Evolutionary conservation across 2,888 invertebrate species (phyloP), one percentile per base, ranked within the genome.

Genomic region (Teleiodes luculella): DNA sequence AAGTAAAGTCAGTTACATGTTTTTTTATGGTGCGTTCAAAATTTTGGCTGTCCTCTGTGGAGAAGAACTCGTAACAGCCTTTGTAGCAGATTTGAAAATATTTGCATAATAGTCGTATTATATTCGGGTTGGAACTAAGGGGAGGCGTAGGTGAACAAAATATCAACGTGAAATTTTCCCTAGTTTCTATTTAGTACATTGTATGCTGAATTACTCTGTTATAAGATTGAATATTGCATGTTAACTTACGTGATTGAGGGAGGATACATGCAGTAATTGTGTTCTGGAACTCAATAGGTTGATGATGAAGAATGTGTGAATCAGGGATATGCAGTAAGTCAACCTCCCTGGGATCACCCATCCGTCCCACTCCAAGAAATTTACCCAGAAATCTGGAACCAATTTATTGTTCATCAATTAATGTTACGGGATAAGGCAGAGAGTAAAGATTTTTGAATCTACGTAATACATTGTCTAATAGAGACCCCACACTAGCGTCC

Each of bases 181-280:
- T n/a, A n/a, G 33, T 4, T 6, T 33, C 3, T 33, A 33, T 11
- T 33, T 33, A 11, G n/a, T 8, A n/a, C 35, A 35, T 3, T 35
- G 35, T 33, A 11, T 33, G 33, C n/a, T n/a, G n/a, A n/a, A 33
- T 11, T 2, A 11, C 13, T n/a, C 3, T 13, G 36, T 13, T n/a
- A 13, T 13, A n/a, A 11, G 10, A 37, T 13, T 20, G 8, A 14
- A 36, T 1, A 14, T 7, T 8, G 18, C 10, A 8, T 10, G n/a
- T 20, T 11, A n/a, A 49, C 49, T 49, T 49, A 49, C 49, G n/a
- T 37, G 49, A 28, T 49, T 28, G 13, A 49, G 33, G 0, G 37
- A 11, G 3, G 36, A 36, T 1, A 49, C 28, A 5, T 37, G 37
- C 7, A 37, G 16, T 37, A 49, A 14, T 10, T 49, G 49, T 1